Percentiles rank a stretch among this genome's conserved stretches.
These are phyloP conservation scores for Amphipoea lucens DNA, from an alignment of 2,888 invertebrate species.

Conservation along the genomic window DNA sequence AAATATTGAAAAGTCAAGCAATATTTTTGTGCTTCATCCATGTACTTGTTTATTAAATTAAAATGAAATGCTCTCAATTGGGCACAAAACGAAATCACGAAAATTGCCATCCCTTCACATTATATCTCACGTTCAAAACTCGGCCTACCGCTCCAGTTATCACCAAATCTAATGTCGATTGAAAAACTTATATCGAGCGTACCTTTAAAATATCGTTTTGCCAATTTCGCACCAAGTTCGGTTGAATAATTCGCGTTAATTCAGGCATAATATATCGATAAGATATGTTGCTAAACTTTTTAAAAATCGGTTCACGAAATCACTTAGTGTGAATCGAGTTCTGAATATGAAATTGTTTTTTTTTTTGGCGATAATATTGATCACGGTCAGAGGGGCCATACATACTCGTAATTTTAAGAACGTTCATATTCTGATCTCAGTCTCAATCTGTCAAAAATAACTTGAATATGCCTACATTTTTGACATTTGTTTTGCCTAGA, in stretches of 20 bases:
- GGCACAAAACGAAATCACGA: background rate
- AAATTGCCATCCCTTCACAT: conserved; percentile 42
- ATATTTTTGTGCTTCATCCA: background rate
- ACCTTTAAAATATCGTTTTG: conserved; percentile 63
- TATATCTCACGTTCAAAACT: conserved; percentile 43
- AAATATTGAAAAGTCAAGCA: background rate
- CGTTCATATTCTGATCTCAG: background rate
- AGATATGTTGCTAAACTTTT: conserved; percentile 55
- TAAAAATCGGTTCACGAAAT: conserved; percentile 38
- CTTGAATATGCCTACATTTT: background rate
- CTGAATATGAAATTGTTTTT: conserved; percentile 13
- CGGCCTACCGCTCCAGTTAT: conserved; percentile 64
- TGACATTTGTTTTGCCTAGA: too few species aligned
- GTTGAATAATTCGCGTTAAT: conserved; percentile 64
- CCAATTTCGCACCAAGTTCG: conserved; percentile 56
- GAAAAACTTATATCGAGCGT: conserved; percentile 70
- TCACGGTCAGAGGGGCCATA: background rate
- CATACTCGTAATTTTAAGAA: background rate
- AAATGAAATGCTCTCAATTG: background rate
- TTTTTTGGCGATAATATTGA: background rate
- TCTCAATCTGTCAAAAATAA: background rate
- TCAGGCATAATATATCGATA: conserved; percentile 45
- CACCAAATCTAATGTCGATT: conserved; percentile 69
- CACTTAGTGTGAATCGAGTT: conserved; percentile 32
- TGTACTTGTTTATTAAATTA: background rate